These are phyloP conservation scores for Dufourea novaeangliae DNA, from an alignment of 1,140 invertebrate species.

Conservation along the genomic window DNA sequence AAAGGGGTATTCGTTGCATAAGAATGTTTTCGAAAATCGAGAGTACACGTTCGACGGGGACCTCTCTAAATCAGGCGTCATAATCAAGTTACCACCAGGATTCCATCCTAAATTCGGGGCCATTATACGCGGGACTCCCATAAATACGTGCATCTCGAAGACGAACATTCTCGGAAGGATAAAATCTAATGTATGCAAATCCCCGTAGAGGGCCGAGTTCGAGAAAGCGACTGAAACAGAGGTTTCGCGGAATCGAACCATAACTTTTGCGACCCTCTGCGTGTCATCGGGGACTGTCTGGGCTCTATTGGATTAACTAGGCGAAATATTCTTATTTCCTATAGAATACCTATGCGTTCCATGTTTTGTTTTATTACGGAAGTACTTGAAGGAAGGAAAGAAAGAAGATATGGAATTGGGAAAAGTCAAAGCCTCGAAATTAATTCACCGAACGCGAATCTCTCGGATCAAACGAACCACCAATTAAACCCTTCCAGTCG, in stretches of 20 bases:
- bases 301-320: neutral
- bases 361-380: no score
- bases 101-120: conserved; percentile 68
- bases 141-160: conserved; percentile 75
- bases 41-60: neutral
- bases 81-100: conserved; percentile 65
- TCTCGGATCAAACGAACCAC: conserved; percentile 2
- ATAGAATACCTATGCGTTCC: no score
- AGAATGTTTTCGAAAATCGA: conserved; percentile 10
- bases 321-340: no score
- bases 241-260: conserved; percentile 78
- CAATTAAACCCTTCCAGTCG: conserved; percentile 36
- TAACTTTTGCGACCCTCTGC: conserved; percentile 46
- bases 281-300: neutral
- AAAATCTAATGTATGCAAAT: conserved; percentile 83
- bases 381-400: neutral
- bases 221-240: conserved; percentile 70
- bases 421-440: neutral
- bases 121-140: conserved; percentile 65
- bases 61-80: conserved; percentile 32
- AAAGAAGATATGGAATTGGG: neutral
- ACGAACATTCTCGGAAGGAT: conserved; percentile 81
- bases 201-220: conserved; percentile 71
- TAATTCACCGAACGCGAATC: neutral
- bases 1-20: neutral